Base-by-base conservation (phyloP, 2,888 invertebrate genomes). In the Zelleria hepariella region DNA sequence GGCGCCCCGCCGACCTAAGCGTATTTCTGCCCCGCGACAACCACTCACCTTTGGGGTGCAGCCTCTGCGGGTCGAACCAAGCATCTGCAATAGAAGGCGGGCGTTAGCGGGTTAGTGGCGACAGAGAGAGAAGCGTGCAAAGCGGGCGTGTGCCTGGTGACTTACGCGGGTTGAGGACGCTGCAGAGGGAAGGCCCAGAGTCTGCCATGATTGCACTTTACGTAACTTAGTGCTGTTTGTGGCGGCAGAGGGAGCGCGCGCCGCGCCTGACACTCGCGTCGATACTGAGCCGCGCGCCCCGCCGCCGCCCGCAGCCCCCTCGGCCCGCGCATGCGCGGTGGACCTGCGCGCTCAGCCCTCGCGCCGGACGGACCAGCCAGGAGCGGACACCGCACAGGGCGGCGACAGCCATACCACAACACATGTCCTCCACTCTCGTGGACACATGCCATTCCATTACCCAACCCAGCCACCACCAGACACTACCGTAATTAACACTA, bases 1-100 rank as follows among this genome's bases (percentile, higher is more conserved):
- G 75, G 75, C 77, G 72, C 62, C 65, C 64, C 70, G 75, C 77
- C 74, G 74, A 78, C 78, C 77, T 73, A 72, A 68, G 71, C 68
- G 71, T 75, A 75, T 73, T 72, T 75, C 72, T 71, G 79, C 75
- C 66, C 48, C 23, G 48, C 48, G 24, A 15, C 54, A 64, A 57
- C 55, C 73, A 91, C 94, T 94, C 93, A 96, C 96, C 96, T 93
- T 92, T 93, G 71, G 96, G 96, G 89, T 96, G 94, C 89, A 96
- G 93, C 90, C 95, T 93, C 90, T 95, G 95, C 78, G 96, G 96
- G 87, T 95, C 95, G 92, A 96, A 96, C 96, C 96, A 96, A 90
- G 95, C 94, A 93, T 95, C 96, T 96, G 95, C 75, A 95, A 94
- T 89, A 88, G 90, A 91, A 85, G 84, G 84, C 83, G 77, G 84